Conservation (phyloP, 2,888 invertebrate species). For the Melieria omissa region DNA sequence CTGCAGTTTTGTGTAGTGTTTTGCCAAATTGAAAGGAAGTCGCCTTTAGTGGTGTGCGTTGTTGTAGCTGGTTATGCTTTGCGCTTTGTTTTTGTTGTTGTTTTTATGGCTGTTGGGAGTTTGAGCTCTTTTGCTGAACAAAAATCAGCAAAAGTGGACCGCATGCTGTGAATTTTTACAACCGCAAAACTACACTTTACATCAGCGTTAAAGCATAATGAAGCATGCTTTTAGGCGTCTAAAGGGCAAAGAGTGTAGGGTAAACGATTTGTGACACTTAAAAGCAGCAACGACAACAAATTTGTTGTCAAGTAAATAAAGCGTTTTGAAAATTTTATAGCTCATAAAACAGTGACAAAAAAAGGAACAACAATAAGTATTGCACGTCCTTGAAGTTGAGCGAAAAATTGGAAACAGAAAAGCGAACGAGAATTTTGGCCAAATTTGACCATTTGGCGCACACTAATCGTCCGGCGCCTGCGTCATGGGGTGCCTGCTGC, state of each 20-base stretch:
- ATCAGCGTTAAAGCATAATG: background rate
- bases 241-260: constrained; percentile 1
- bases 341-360: background rate
- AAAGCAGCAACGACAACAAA: background rate
- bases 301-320: background rate
- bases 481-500: background rate
- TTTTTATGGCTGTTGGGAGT: no score
- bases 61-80: background rate
- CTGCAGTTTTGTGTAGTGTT: no score
- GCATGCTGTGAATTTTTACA: constrained; percentile 40
- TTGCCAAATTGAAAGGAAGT: background rate
- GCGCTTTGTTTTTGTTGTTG: no score
- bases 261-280: background rate
- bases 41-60: background rate
- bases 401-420: no score
- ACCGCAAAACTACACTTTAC: background rate
- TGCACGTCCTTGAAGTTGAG: no score
- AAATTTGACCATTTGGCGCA: no score
- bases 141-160: background rate
- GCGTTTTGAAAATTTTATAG: no score
- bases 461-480: no score
- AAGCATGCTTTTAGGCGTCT: background rate
- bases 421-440: no score
- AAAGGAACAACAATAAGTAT: constrained; percentile 1
- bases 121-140: no score